A percentile compares a stretch with the other conserved stretches of the same genome.
These are phyloP conservation scores for Martes martes DNA, from an alignment of 2,113 vertebrate genomes.

Conservation along the genomic window DNA sequence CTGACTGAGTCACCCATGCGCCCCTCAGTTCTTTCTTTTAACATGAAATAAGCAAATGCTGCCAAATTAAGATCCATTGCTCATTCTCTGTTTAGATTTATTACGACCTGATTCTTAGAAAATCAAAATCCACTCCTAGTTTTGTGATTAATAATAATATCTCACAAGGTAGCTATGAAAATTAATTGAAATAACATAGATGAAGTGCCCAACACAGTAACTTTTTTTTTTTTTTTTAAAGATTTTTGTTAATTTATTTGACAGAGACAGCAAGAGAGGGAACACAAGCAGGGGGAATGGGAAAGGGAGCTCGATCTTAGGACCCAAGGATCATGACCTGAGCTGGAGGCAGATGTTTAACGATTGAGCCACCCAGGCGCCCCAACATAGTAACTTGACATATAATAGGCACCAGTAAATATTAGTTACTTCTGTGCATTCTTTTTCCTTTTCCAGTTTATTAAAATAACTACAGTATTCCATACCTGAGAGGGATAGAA, in stretches of 20 bases:
- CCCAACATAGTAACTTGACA: background rate
- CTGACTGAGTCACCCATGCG: no score
- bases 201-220: background rate
- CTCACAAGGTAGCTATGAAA: constrained; percentile 32
- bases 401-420: constrained; percentile 36
- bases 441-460: constrained; percentile 43
- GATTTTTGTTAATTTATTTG: no score
- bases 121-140: constrained; percentile 9
- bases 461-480: constrained; percentile 31
- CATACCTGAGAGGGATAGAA: background rate
- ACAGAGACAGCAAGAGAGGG: no score
- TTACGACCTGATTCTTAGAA: constrained; percentile 48
- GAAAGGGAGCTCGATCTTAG: no score
- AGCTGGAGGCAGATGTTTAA: no score
- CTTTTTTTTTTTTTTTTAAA: background rate
- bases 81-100: constrained; percentile 40
- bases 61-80: background rate
- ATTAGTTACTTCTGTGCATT: constrained; percentile 29
- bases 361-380: no score
- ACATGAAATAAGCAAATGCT: constrained; percentile 27
- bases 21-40: constrained; percentile 36
- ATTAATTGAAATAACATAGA: constrained; percentile 45
- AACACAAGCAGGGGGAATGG: no score
- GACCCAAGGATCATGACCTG: no score
- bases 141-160: constrained; percentile 9